A percentile compares a stretch with the other conserved stretches of the same genome.
Conservation (phyloP, 1,140 invertebrate species). For the Pteromalus puparum region DNA sequence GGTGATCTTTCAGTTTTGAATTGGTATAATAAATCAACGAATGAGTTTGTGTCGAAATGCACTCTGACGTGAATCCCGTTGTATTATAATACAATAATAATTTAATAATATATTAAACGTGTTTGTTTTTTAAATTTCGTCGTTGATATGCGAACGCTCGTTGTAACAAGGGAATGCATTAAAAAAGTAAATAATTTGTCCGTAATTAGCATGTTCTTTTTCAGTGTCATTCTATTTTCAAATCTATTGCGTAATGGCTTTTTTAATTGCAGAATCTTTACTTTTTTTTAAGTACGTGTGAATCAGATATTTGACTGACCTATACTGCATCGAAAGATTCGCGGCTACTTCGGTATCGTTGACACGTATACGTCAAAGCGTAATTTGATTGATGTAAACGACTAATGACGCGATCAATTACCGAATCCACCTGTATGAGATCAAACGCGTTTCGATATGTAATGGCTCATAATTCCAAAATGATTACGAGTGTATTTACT, state of each 20-base stretch:
- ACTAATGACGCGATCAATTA: not conserved
- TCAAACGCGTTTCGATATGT: not conserved
- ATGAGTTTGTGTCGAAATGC: not conserved
- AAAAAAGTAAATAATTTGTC: conserved; percentile 56
- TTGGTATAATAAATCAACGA: not conserved
- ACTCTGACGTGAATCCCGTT: not conserved
- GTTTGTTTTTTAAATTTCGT: conserved; percentile 3
- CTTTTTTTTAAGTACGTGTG: not conserved
- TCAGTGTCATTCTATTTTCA: conserved; percentile 58
- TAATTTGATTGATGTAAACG: not conserved
- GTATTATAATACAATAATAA: too few species aligned
- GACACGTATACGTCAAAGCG: not conserved
- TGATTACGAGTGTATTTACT: not conserved
- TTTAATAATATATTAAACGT: too few species aligned
- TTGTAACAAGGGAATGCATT: conserved; percentile 49
- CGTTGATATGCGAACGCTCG: conserved; percentile 12
- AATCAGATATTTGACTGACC: conserved; percentile 6
- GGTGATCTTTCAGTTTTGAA: not conserved
- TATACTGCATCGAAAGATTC: too few species aligned
- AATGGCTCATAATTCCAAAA: not conserved
- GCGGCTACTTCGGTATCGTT: not conserved
- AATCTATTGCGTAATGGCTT: conserved; percentile 62
- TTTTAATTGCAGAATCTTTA: conserved; percentile 52
- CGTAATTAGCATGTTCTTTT: conserved; percentile 73
- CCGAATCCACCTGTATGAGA: not conserved